phyloP scores from a whole-genome alignment of 2,888 invertebrate species.

The Amiota mariae region DNA sequence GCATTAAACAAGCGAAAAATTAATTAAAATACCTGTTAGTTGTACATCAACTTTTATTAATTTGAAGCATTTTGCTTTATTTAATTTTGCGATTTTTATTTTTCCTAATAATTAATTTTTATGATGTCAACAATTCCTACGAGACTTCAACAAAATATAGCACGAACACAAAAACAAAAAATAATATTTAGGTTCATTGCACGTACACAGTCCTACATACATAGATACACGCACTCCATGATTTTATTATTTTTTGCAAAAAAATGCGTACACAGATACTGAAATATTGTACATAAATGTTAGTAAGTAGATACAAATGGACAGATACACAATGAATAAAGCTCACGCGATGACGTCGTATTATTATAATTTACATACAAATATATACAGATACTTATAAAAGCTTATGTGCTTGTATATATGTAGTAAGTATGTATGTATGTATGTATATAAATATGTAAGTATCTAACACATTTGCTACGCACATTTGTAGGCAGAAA shows the following conservation, averaged over 20 bases:
- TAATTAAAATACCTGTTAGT: constrained; percentile 16
- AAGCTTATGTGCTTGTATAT: not conserved
- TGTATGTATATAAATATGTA: not conserved
- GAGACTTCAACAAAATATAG: too few relatives aligned
- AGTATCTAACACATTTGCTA: constrained; percentile 26
- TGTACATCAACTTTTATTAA: constrained; percentile 2
- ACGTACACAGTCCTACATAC: too few relatives aligned
- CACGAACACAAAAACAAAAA: too few relatives aligned
- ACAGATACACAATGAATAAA: not conserved
- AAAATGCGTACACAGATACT: too few relatives aligned
- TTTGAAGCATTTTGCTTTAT: not conserved
- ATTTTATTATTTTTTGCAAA: too few relatives aligned
- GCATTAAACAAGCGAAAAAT: constrained; percentile 24
- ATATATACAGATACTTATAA: not conserved
- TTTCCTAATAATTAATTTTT: constrained; percentile 8
- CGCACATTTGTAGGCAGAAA: constrained; percentile 27
- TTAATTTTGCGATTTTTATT: not conserved
- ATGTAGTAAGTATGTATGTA: not conserved
- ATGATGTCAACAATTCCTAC: too few relatives aligned
- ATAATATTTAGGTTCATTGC: too few relatives aligned
- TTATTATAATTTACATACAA: not conserved
- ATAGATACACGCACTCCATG: too few relatives aligned
- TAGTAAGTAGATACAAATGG: too few relatives aligned
- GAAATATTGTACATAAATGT: too few relatives aligned
- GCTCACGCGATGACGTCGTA: not conserved